Evolutionary conservation across 2,888 invertebrate genomes (phyloP), one percentile per base, ranked within the genome.

Genomic region (Drosophila greeni): DNA sequence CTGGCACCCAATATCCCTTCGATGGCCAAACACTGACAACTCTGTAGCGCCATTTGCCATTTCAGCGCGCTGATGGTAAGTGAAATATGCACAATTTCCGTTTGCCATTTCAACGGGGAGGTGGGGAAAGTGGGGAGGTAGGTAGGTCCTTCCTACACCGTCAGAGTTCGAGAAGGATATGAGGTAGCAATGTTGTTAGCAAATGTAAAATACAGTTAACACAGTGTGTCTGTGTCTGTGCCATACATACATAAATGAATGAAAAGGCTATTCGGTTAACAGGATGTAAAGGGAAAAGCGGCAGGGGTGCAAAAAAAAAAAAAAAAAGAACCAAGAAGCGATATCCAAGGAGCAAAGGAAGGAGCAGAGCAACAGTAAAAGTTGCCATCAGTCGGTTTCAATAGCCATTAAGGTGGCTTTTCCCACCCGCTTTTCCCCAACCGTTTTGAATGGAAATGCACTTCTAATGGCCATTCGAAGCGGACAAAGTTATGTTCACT

Each of bases 11-110:
- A 37, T 62, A 40, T 33, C 14, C 26, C 37, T 37, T 16, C 24
- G 64, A 23, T 42, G 37, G 34, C 24, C 14, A 31, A 40, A 40
- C 26, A 20, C 55, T 58, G 45, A 47, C 47, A 37, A 48, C 39
- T 69, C 61, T 48, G 66, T 59, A 24, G 56, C 54, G 66, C 77
- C 72, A 74, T 69, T 75, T 78, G 79, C 71, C 76, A 75, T 73
- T 84, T 84, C 66, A 79, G 61, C 79, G 64, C 79, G 71, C 59
- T 73, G 70, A 84, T 72, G 70, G 67, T 82, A 76, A 84, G 80
- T 79, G 84, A 84, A 79, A 79, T 79, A 79, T 84, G 70, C 66
- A 75, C 70, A 82, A 82, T 82, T 82, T 78, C 79, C 78, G 84
- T 66, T 82, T 78, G 76, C 82, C 79, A 82, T 75, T 84, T 48